Evolutionary conservation across 2,113 vertebrate genomes (phyloP).

Genomic region (Rhinogobius similis): DNA sequence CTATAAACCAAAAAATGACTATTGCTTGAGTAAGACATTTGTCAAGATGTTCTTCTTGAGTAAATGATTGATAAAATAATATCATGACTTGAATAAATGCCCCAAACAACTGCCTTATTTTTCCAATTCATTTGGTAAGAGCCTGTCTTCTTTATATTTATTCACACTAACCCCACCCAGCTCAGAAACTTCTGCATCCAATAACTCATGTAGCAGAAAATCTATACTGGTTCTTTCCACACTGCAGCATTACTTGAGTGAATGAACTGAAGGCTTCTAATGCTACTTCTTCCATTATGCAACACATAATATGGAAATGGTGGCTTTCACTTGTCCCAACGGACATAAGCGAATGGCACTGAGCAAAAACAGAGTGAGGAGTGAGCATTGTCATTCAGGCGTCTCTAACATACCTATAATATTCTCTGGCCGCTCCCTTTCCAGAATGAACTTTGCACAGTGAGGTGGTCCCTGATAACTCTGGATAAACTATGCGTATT

Average conservation of each 20-base stretch:
- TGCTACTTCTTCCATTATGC: neutral
- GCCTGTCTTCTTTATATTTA: neutral
- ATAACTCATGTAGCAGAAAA: slow-evolving; percentile 2
- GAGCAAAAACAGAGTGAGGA: neutral
- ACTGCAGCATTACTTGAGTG: neutral
- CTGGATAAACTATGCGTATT: neutral
- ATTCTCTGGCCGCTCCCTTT: neutral
- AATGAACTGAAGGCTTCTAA: neutral
- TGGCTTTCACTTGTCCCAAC: neutral
- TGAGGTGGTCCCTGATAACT: slow-evolving; percentile 2
- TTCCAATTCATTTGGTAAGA: neutral
- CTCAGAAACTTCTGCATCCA: neutral
- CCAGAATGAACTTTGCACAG: slow-evolving; percentile 1
- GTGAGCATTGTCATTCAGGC: neutral
- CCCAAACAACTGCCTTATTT: neutral
- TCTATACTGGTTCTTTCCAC: neutral
- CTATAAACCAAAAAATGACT: neutral
- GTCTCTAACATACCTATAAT: neutral
- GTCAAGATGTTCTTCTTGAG: neutral
- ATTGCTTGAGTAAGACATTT: neutral
- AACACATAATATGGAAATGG: slow-evolving; percentile 2
- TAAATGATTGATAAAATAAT: neutral
- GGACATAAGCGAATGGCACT: neutral
- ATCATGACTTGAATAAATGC: neutral
- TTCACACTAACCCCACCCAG: neutral